These are phyloP conservation scores for Silurus lanzhouensis DNA, from an alignment of 2,797 vertebrate species.

Conservation along the genomic window DNA sequence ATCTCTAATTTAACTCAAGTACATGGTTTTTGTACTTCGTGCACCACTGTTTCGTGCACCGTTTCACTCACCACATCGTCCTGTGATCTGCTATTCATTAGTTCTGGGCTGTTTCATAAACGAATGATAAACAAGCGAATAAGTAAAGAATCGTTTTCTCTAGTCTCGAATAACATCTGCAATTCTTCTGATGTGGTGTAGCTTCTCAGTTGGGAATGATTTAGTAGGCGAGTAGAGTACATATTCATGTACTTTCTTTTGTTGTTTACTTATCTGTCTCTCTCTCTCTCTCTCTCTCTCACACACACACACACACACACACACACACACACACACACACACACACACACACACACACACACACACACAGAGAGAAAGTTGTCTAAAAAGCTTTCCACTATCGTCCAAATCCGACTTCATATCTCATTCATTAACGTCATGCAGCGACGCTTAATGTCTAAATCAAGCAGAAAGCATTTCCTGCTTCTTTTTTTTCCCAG, in stretches of 20 bases:
- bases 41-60: no score
- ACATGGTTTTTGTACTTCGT: no score
- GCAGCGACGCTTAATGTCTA: conserved; percentile 11
- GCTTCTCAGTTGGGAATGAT: not conserved
- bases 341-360: no score
- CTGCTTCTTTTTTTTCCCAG: not conserved
- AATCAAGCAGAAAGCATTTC: conserved; percentile 16
- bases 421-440: conserved; percentile 31
- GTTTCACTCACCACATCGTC: not conserved
- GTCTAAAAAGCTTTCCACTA: conserved; percentile 31
- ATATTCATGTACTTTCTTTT: conserved; percentile 34
- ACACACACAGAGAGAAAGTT: not conserved
- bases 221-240: not conserved
- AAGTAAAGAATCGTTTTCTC: not conserved
- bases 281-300: no score
- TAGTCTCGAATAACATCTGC: not conserved
- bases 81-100: not conserved
- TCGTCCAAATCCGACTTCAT: conserved; percentile 26
- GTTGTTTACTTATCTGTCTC: conserved; percentile 15
- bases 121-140: not conserved
- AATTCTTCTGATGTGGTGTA: not conserved
- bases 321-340: no score
- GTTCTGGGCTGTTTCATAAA: not conserved
- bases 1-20: no score
- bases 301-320: no score